phyloP scores from a whole-genome alignment of 23 tunicate genomes.

The Styela clava region DNA sequence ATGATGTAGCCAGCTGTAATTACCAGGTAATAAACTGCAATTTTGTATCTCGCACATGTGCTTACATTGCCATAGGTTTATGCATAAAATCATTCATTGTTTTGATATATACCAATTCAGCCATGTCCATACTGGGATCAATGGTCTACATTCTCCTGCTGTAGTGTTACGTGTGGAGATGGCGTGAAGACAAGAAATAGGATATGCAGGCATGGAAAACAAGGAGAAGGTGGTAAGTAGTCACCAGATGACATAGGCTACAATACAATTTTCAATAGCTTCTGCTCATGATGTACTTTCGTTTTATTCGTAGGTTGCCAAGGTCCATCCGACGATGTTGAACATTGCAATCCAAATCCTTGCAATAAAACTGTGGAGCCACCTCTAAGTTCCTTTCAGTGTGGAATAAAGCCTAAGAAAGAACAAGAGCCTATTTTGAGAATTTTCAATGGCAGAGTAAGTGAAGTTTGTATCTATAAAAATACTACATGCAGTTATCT shows the following conservation, averaged over 20 bases:
- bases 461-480: no score
- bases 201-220: conserved; percentile 5
- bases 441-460: conserved; percentile 55
- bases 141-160: conserved; percentile 23
- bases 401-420: conserved; percentile 27
- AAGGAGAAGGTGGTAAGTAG: conserved; percentile 5
- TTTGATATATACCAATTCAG: no score
- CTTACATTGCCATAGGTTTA: neutral
- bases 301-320: conserved; percentile 30
- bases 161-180: conserved; percentile 29
- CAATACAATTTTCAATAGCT: no score
- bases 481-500: no score
- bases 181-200: conserved; percentile 17
- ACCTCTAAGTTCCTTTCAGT: conserved; percentile 10
- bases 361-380: conserved; percentile 13
- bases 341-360: conserved; percentile 3
- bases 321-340: conserved; percentile 12
- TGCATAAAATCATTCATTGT: no score
- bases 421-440: conserved; percentile 1
- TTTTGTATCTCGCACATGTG: neutral
- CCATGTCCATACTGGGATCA: conserved; percentile 30
- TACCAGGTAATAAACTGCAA: conserved; percentile 21
- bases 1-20: conserved; percentile 16
- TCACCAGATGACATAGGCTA: no score
- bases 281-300: no score